Conservation (phyloP, 2,797 vertebrate genomes). For the Gallinago nigripennis region DNA sequence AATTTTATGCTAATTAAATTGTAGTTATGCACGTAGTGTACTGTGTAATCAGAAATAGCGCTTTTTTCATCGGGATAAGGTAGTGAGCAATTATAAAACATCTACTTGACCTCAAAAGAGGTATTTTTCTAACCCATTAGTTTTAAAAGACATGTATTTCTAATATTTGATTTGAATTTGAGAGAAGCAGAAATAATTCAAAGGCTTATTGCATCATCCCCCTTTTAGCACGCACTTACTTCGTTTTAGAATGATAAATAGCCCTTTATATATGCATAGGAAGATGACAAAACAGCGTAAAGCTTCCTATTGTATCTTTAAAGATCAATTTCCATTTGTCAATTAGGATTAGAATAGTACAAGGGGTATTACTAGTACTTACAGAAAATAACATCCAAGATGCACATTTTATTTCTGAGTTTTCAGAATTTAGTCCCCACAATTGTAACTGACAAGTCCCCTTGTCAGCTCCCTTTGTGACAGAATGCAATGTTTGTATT, state of each 20-base stretch:
- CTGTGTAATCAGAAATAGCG: background rate
- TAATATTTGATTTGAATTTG: background rate
- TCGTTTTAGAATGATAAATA: background rate
- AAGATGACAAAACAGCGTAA: background rate
- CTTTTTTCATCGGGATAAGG: background rate
- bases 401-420: background rate
- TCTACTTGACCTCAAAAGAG: background rate
- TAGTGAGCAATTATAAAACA: background rate
- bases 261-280: background rate
- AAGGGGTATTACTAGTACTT: background rate
- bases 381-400: background rate
- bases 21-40: background rate
- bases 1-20: conserved; percentile 25
- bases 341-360: background rate
- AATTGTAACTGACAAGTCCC: fast-evolving
- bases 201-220: background rate
- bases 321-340: background rate
- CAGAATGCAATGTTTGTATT: background rate
- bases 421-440: background rate
- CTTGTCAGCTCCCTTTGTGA: background rate
- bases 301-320: background rate
- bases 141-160: background rate
- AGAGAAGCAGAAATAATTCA: background rate
- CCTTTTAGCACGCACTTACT: background rate
- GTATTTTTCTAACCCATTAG: background rate